Evolutionary conservation across 2,888 invertebrate genomes (phyloP).

Genomic region (Elaeidobius kamerunicus): DNA sequence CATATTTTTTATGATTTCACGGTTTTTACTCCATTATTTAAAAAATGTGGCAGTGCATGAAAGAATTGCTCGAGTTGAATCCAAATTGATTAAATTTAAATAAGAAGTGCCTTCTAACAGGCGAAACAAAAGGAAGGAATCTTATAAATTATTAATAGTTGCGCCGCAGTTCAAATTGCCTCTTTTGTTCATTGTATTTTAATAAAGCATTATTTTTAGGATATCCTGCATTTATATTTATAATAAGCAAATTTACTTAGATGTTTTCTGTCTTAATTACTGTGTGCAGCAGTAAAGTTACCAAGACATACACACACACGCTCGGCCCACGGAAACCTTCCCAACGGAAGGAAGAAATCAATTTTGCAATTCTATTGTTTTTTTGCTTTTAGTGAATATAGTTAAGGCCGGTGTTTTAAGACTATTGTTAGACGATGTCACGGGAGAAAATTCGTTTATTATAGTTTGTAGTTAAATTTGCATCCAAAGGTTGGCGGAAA

Average conservation of each 20-base stretch:
- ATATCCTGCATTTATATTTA: slow-evolving; percentile 30
- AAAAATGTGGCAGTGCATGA: slow-evolving; percentile 32
- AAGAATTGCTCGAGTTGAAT: slow-evolving; percentile 25
- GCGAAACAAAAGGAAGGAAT: slow-evolving; percentile 25
- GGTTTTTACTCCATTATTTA: slow-evolving; percentile 21
- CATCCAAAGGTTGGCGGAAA: too few species aligned
- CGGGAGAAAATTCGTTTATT: slow-evolving; percentile 14
- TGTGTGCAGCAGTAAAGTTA: slow-evolving; percentile 16
- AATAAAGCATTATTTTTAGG: slow-evolving; percentile 32
- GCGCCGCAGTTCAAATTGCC: slow-evolving; percentile 22
- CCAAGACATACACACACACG: slow-evolving; percentile 12
- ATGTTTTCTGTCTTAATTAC: slow-evolving; percentile 28
- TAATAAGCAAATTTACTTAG: slow-evolving; percentile 28
- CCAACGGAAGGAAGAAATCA: slow-evolving; percentile 34
- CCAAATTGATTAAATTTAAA: slow-evolving; percentile 28
- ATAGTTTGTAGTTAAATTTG: too few species aligned
- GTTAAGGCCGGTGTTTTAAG: slow-evolving; percentile 12
- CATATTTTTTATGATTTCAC: slow-evolving; percentile 18
- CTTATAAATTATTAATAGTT: slow-evolving; percentile 30
- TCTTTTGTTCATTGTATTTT: slow-evolving; percentile 33
- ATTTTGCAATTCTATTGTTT: slow-evolving; percentile 33
- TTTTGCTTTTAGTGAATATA: slow-evolving; percentile 18
- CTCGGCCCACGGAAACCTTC: slow-evolving; percentile 29
- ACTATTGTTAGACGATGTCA: slow-evolving; percentile 19
- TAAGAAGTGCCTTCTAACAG: slow-evolving; percentile 14